phyloP scores from a whole-genome alignment of 2,113 vertebrate genomes.

The Cephalopholis sonnerati region DNA sequence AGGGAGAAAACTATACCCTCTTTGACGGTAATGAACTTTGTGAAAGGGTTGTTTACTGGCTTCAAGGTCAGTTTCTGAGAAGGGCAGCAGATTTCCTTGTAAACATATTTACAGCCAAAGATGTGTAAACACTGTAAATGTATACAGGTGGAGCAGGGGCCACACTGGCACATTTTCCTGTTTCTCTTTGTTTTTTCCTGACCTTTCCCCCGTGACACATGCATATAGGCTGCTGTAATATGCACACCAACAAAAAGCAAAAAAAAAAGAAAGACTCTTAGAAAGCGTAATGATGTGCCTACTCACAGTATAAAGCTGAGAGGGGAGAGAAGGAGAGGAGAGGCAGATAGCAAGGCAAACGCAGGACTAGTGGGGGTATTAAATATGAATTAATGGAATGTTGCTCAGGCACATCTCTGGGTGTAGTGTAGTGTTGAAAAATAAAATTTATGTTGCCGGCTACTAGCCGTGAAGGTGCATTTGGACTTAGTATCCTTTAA shows the following conservation, averaged over 20 bases:
- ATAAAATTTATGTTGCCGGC: constrained; percentile 85
- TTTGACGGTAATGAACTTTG: constrained; percentile 82
- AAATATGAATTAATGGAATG: constrained; percentile 86
- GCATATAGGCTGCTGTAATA: constrained; percentile 36
- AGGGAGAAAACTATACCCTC: constrained; percentile 50
- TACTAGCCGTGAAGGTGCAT: constrained; percentile 88
- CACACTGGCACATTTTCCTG: constrained; percentile 50
- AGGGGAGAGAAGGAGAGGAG: constrained; percentile 44
- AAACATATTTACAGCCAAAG: constrained; percentile 83
- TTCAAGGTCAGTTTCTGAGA: constrained; percentile 85
- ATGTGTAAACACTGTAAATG: constrained; percentile 80
- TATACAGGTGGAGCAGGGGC: constrained; percentile 72
- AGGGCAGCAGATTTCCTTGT: constrained; percentile 76
- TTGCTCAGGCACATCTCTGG: constrained; percentile 78
- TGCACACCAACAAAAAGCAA: constrained; percentile 43
- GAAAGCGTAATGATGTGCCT: constrained; percentile 63
- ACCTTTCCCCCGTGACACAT: constrained; percentile 61
- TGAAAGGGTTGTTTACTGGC: constrained; percentile 78
- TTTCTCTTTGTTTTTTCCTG: constrained; percentile 38
- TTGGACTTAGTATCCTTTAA: constrained; percentile 98
- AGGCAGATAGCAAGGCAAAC: constrained; percentile 47
- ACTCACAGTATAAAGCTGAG: constrained; percentile 57
- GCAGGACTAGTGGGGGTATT: constrained; percentile 71
- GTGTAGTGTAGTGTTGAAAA: constrained; percentile 78
- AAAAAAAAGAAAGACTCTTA: constrained; percentile 32